These are phyloP conservation scores for Drosophila saltans DNA, from an alignment of 1,140 invertebrate genomes.

Conservation along the genomic window DNA sequence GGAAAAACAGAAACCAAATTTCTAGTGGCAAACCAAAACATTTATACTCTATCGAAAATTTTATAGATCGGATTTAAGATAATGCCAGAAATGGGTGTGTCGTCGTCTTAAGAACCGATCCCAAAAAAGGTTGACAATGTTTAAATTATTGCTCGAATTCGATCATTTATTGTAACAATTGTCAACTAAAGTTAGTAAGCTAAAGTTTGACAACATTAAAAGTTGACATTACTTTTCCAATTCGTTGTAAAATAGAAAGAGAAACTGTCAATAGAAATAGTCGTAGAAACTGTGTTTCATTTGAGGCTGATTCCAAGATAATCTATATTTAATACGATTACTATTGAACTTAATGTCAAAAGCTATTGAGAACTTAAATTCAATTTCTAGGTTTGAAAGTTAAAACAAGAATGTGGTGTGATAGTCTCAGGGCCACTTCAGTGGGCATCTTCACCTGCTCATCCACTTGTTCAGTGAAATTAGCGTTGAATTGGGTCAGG, in stretches of 20 bases:
- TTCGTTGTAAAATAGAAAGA: too few species aligned
- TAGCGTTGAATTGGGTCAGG: constrained; percentile 54
- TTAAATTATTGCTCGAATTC: too few species aligned
- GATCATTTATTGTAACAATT: too few species aligned
- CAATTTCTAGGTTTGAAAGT: background rate
- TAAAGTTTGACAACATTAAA: too few species aligned
- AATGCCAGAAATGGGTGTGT: too few species aligned
- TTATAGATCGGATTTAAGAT: too few species aligned
- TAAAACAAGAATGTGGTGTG: constrained; percentile 10
- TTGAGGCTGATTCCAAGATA: background rate
- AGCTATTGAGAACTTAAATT: background rate
- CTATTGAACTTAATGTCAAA: background rate
- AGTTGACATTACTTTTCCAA: too few species aligned
- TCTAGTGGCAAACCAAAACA: background rate
- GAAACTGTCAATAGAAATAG: too few species aligned
- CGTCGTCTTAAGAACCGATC: too few species aligned
- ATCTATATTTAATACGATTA: background rate
- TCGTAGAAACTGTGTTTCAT: too few species aligned
- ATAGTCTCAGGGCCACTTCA: constrained; percentile 27
- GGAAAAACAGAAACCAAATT: background rate
- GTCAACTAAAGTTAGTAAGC: too few species aligned
- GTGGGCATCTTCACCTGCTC: constrained; percentile 33
- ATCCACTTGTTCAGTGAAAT: constrained; percentile 28
- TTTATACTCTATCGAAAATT: background rate
- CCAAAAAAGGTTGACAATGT: too few species aligned